Conservation (phyloP, 2,888 invertebrate species). For the Agrochola lota region DNA sequence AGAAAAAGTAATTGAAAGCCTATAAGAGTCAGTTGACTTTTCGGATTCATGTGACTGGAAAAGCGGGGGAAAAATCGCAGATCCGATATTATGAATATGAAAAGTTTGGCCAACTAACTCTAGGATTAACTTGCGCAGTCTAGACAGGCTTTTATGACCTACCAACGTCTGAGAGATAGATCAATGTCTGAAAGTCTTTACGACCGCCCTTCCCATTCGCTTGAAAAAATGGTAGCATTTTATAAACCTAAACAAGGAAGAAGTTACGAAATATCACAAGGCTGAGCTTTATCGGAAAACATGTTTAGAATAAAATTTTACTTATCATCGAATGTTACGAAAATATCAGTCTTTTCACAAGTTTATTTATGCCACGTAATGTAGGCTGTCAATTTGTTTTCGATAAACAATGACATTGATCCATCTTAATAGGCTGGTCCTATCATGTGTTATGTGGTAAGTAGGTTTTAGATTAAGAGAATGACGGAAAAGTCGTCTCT, state of each 20-base stretch:
- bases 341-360: slow-evolving; percentile 3
- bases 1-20: background rate
- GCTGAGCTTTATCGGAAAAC: slow-evolving; percentile 28
- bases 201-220: background rate
- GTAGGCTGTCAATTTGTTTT: slow-evolving; percentile 33
- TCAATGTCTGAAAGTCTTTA: background rate
- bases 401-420: slow-evolving; percentile 24
- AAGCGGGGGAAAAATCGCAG: background rate
- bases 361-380: slow-evolving; percentile 6
- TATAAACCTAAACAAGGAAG: background rate
- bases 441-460: background rate
- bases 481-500: background rate
- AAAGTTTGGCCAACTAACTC: background rate
- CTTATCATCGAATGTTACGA: slow-evolving; percentile 19
- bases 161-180: background rate
- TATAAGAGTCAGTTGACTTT: background rate
- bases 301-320: slow-evolving; percentile 6
- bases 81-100: background rate
- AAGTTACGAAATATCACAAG: slow-evolving; percentile 11
- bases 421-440: background rate
- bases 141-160: background rate
- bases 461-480: background rate
- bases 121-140: background rate
- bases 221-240: background rate
- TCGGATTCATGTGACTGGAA: background rate